These are phyloP conservation scores for Tretioscincus oriximinensis DNA, from an alignment of 2,113 vertebrate species.

Conservation along the genomic window DNA sequence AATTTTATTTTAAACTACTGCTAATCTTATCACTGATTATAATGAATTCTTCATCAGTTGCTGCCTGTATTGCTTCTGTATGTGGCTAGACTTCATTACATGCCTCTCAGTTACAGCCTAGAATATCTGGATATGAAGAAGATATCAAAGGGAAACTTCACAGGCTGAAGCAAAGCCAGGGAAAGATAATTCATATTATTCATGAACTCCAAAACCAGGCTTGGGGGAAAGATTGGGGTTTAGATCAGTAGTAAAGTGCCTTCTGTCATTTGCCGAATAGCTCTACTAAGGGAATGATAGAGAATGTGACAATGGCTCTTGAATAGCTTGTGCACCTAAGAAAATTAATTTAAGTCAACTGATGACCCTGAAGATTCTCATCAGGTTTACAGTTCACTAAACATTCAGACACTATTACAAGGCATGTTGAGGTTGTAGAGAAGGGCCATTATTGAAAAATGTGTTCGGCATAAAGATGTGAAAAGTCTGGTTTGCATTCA, in stretches of 20 bases:
- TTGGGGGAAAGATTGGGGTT: neutral
- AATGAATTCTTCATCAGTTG: neutral
- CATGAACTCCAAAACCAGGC: slow-evolving; percentile 16
- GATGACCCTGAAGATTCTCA: slow-evolving; percentile 4
- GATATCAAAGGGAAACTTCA: slow-evolving; percentile 13
- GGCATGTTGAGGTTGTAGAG: neutral
- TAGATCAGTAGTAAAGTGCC: slow-evolving; percentile 20
- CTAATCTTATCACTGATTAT: neutral
- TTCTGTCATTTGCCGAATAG: slow-evolving; percentile 29
- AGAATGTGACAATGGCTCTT: neutral
- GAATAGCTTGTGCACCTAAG: neutral
- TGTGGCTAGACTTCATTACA: neutral
- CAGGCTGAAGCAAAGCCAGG: neutral
- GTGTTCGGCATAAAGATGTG: neutral
- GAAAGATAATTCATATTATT: slow-evolving; percentile 27
- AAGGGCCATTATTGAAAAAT: neutral
- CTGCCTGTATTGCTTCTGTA: neutral
- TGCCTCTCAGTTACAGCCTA: slow-evolving; percentile 1
- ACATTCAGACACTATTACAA: neutral
- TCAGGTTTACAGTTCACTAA: slow-evolving; percentile 4
- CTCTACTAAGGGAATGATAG: slow-evolving; percentile 8
- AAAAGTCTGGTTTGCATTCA: neutral
- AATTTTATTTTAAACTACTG: neutral
- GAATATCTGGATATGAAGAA: neutral
- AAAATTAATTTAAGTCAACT: neutral